Evolutionary conservation across 2,888 invertebrate species (phyloP), one percentile per base, ranked within the genome.

Genomic region (Hydriomena furcata): DNA sequence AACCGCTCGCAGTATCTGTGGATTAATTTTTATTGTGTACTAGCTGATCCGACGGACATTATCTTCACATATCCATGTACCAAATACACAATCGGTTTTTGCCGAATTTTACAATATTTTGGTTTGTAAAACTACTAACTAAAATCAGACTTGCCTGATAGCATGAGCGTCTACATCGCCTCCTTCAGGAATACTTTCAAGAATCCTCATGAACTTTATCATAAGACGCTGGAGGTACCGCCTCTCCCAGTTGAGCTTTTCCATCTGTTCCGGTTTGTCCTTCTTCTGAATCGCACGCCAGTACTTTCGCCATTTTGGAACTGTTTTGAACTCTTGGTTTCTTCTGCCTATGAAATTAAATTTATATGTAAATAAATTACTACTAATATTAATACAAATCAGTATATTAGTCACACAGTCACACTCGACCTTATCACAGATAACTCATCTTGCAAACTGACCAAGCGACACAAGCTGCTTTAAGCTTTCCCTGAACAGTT

Each of bases 261-360:
- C 93, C 47, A 93, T 84, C 48, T 92, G 77, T 43, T 94, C 94
- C 0, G 93, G 92, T 60, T 94, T 94, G 70, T 97, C 96, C 67
- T 95, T 96, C 74, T 97, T 98, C 68, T 96, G 94, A 42, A 98
- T 94, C 3, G 96, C 94, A 54, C 95, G 94, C 97, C 97, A 99
- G 73, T 96, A 96, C 79, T 98, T 98, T 50, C 93, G 93, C 95
- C 98, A 97, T 79, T 97, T 97, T 0, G 98, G 96, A 63, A 95
- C 94, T 30, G 93, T 91, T 75, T 94, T 94, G 65, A 99, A 95
- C 76, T 99, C 96, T 67, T 95, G 93, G 60, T 97, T 97, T 64
- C 98, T 91, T 37, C 98, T 92, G 27, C 94, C 94, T 95, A 82
- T 30, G n/a, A 51, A 44, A 38, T 7, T 12, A 13, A 10, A 10